Evolutionary conservation across 2,113 vertebrate genomes (phyloP), one percentile per base, ranked within the genome.

Genomic region (Heteronetta atricapilla): DNA sequence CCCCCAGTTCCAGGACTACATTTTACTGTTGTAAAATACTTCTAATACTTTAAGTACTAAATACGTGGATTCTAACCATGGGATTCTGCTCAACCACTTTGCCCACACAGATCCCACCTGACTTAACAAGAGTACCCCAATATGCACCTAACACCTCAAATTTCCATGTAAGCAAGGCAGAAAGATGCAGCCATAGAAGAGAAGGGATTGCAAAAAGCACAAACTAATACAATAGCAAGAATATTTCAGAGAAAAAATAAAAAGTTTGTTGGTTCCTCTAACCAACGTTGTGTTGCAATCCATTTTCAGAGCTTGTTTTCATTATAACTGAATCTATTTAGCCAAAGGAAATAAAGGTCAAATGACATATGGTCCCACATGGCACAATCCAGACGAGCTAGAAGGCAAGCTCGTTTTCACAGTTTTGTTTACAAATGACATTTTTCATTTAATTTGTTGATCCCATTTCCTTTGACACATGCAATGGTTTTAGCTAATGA

Each of bases 291-390:
- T 93, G 60, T 38, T 81, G 85, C 46, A 97, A 91, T 86, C 46
- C 56, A 31, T 80, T 88, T 91, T 94, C 79, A 16, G 12, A 83
- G 72, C 5, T 80, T 59, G 36, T 76, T 86, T 95, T 70, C 82
- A 31, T 86, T 69, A 34, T 25, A 88, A 56, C 34, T 31, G 52
- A 90, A 62, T 44, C 69, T 81, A 63, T 67, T 50, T 67, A 83
- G 46, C 26, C 10, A 8, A 72, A 81, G 48, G 82, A 94, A 88
- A 93, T 36, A 58, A 85, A 91, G 92, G 93, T 83, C 93, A 95
- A 88, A 81, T 48, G 42, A 69, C 88, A 93, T 88, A 88, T 80
- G 79, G 94, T 77, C 72, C 82, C 91, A 91, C 38, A 81, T 44
- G 85, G 67, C 78, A 82, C 74, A 74, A 31, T 25, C 63, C 72